Evolutionary conservation across 2,888 invertebrate species (phyloP), one percentile per base, ranked within the genome.

Genomic region (Spilosoma lubricipeda): DNA sequence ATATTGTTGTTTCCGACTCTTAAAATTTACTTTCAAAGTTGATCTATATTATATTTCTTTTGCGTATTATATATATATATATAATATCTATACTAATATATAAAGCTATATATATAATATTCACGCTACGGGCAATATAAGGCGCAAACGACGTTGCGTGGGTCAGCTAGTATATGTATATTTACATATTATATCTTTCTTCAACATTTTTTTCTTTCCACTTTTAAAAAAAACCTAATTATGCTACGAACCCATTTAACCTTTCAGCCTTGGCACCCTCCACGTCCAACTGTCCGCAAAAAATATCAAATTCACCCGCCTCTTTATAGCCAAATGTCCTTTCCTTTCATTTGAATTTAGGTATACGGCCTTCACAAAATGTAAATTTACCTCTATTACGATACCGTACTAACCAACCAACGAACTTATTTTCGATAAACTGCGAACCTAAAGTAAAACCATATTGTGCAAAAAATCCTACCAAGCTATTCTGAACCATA

Each of bases 361-460:
- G 56, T 39, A 59, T 63, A 45, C 27, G 59, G 27, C 39, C 69
- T 56, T n/a, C 69, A 69, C 67, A 56, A 69, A 69, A 69, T 69
- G 69, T 56, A 70, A 70, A 70, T 70, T 70, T 39, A 63, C 42
- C 63, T 11, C 39, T 56, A 69, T 69, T 56, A 36, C 52, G 69
- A 56, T 56, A 67, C 69, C 69, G 36, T 39, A 69, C 56, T 56
- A 56, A 23, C 48, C 69, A 27, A n/a, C 69, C 36, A 39, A 39
- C 52, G 13, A 56, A 56, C 52, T 56, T 56, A 69, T 69, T 69
- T 69, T 33, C 69, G 56, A 56, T 69, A 69, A 69, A 69, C n/a
- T 39, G 69, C 36, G 9, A 56, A 56, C 56, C 56, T 52, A 52
- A 69, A 69, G 56, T 68, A 71, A 78, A 76, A 72, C n/a, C 18